Evolutionary conservation across 2,113 vertebrate genomes (phyloP).

Genomic region (Takifugu bimaculatus): DNA sequence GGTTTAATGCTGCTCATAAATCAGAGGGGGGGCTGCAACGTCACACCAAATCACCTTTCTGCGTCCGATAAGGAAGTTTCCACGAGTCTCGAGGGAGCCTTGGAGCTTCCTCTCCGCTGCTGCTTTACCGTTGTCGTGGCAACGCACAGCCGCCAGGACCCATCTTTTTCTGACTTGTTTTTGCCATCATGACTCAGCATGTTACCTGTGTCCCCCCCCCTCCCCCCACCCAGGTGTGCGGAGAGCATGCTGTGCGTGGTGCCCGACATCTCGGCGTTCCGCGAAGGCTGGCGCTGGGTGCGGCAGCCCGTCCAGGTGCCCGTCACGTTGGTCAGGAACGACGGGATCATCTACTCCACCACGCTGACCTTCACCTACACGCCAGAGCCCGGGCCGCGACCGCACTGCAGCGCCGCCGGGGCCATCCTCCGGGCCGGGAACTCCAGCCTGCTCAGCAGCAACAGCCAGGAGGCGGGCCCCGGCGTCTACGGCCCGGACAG

Average conservation of each 20-base stretch:
- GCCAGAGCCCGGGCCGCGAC: constrained; percentile 93
- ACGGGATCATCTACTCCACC: constrained; percentile 99
- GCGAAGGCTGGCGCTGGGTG: constrained; percentile 98
- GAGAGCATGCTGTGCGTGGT: constrained; percentile 99
- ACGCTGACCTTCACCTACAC: constrained; percentile 99
- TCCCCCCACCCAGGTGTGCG: constrained; percentile 78
- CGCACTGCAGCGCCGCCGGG: constrained; percentile 95
- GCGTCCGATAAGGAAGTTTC: no score
- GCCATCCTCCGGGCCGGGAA: constrained; percentile 91
- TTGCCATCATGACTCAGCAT: not conserved
- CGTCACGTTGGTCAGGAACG: constrained; percentile 96
- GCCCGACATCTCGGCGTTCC: constrained; percentile 98
- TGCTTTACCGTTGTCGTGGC: not conserved
- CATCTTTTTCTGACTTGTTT: not conserved
- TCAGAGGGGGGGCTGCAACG: no score
- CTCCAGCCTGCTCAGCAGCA: constrained; percentile 83
- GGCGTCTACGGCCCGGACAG: constrained; percentile 73
- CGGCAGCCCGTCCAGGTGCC: constrained; percentile 98
- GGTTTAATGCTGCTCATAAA: no score
- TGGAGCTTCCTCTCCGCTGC: no score
- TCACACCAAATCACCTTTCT: no score
- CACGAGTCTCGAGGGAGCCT: no score
- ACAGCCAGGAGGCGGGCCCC: constrained; percentile 74
- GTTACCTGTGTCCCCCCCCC: not conserved
- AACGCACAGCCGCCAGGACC: not conserved